Evolutionary conservation across 2,797 vertebrate genomes (phyloP), one percentile per base, ranked within the genome.

Genomic region (Pangasius djambal): DNA sequence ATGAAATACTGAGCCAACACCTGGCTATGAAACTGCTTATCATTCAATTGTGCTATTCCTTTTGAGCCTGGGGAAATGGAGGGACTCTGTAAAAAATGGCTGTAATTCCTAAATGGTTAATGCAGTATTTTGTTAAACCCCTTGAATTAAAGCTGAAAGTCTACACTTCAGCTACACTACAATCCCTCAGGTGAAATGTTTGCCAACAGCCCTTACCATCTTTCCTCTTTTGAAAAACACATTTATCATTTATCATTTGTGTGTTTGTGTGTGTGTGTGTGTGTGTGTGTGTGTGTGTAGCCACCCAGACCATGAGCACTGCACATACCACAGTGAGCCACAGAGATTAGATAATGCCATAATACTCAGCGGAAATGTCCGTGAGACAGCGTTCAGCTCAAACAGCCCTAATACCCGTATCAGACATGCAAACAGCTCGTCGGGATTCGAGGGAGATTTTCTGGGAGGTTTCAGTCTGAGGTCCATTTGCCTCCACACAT

Each of bases 311-410:
- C 88, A 85, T 69, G 81, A 89, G 52, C 86, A 89, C 83, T 61
- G 87, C 48, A 55, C 90, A 91, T 92, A 90, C 90, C 88, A 44
- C 78, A 83, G 83, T 83, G 82, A 89, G 87, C 70, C 86, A 2
- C 85, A 78, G 78, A 91, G 92, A 91, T 92, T 91, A 92, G 90
- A 92, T 92, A 91, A 88, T 87, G 63, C 48, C 88, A 87, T 83
- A 92, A 89, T 75, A 86, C 86, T 70, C 52, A 2, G 72, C 69
- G 87, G 89, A 91, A 90, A 85, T 37, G 87, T 88, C 88, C 83
- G 75, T 61, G 57, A 83, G 83, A 90, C 88, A 74, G 84, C 65
- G 65, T 89, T 90, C 78, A 52, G 67, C 79, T 91, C 89, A 81
- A 81, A 57, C 78, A 90, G 84, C 59, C 37, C 2, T 89, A 91